Conservation (phyloP, 2,888 invertebrate species). For the Calameuta filiformis region DNA sequence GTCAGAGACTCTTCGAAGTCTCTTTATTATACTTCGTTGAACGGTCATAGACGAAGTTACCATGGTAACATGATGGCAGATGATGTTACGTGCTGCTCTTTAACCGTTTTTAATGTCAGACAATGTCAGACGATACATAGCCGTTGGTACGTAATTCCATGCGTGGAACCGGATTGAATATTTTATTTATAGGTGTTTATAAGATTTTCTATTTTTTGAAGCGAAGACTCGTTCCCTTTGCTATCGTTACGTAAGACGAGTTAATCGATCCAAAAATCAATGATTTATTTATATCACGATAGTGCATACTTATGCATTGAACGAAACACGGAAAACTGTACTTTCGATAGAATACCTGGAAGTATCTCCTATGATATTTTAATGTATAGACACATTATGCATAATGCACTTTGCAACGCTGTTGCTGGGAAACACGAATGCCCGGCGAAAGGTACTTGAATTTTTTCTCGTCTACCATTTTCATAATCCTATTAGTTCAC, state of each 20-base stretch:
- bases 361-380: background rate
- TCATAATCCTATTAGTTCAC: background rate
- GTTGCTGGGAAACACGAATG: background rate
- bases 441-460: background rate
- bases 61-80: background rate
- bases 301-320: background rate
- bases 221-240: background rate
- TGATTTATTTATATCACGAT: background rate
- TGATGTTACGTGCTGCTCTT: background rate
- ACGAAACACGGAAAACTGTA: background rate
- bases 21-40: background rate
- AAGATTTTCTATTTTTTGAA: background rate
- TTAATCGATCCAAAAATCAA: background rate
- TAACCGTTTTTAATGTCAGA: background rate
- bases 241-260: background rate
- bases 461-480: background rate
- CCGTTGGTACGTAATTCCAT: background rate
- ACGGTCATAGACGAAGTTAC: background rate
- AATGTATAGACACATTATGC: background rate
- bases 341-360: background rate
- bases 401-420: background rate
- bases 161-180: background rate
- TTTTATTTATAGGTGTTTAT: background rate
- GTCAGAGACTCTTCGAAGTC: background rate
- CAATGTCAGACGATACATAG: background rate